phyloP scores from a whole-genome alignment of 2,113 vertebrate species.

The Chrysemys picta region DNA sequence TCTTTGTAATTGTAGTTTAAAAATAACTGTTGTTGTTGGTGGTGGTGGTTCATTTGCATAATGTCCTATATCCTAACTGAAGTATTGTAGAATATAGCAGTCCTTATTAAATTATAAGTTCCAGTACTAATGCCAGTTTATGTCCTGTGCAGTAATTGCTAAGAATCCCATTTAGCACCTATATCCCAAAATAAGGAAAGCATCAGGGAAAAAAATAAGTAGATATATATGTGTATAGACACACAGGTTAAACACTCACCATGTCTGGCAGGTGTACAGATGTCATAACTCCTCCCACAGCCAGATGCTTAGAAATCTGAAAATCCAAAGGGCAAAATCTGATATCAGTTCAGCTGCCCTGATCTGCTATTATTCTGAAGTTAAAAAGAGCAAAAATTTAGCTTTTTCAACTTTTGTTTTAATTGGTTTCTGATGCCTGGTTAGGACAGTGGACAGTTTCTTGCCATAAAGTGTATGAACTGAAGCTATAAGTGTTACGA shows the following conservation, averaged over 20 bases:
- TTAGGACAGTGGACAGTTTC: not conserved
- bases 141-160: not conserved
- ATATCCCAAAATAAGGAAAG: conserved; percentile 24
- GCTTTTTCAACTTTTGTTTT: not conserved
- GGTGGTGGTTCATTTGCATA: conserved; percentile 3
- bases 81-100: not conserved
- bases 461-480: not conserved
- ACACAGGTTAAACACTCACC: not conserved
- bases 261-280: not conserved
- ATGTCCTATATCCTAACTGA: not conserved
- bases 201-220: not conserved
- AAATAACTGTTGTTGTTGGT: not conserved
- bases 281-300: conserved; percentile 28
- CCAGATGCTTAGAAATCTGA: conserved; percentile 28
- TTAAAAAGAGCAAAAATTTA: conserved; percentile 28
- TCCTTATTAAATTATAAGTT: conserved; percentile 12
- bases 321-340: conserved; percentile 3
- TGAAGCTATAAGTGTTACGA: not conserved
- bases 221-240: not conserved
- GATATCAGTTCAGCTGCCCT: conserved; percentile 5
- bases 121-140: not conserved
- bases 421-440: not conserved
- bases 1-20: not conserved
- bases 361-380: conserved; percentile 19
- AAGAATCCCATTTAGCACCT: not conserved